These are phyloP conservation scores for Nothocercus julius DNA, from an alignment of 2,113 vertebrate genomes.

Conservation along the genomic window DNA sequence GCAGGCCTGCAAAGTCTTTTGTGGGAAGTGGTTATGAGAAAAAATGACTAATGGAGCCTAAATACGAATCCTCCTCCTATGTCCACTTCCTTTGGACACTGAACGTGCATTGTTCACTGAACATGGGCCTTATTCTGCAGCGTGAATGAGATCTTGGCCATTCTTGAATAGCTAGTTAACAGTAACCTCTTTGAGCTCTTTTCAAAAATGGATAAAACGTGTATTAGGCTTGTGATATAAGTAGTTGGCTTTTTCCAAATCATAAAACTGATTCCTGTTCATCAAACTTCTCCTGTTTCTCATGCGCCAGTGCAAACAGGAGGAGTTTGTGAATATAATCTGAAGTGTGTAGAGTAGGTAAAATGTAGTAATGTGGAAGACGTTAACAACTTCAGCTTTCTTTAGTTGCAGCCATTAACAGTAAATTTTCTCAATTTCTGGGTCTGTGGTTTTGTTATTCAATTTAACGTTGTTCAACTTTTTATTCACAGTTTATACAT, in stretches of 20 bases:
- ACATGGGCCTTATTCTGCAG: neutral
- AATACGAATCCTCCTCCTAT: neutral
- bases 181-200: neutral
- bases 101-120: neutral
- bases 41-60: neutral
- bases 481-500: neutral
- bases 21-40: neutral
- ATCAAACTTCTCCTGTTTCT: neutral
- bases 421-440: neutral
- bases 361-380: neutral
- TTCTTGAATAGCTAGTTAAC: neutral
- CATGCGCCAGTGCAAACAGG: neutral
- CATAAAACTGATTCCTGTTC: neutral
- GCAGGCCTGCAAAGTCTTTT: neutral
- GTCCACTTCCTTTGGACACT: neutral
- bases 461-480: neutral
- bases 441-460: neutral
- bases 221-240: neutral
- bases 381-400: neutral
- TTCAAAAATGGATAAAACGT: neutral
- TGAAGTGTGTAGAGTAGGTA: neutral
- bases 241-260: neutral
- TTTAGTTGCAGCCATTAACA: neutral
- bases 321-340: neutral
- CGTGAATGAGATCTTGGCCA: neutral